Conservation (phyloP, 2,888 invertebrate species). For the Arctia plantaginis region DNA sequence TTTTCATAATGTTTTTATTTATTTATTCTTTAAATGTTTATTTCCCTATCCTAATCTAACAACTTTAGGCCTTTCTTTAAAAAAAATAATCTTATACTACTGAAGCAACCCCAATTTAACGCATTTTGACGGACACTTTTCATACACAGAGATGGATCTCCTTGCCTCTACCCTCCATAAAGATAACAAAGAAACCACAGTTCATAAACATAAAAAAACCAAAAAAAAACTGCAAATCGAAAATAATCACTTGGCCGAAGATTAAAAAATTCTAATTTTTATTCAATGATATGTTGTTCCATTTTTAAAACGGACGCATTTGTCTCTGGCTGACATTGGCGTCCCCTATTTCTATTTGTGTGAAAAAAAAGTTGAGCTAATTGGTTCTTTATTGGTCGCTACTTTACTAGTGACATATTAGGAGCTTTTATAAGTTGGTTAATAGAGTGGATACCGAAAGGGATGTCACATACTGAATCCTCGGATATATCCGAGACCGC, state of each 20-base stretch:
- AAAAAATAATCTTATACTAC: too few relatives aligned
- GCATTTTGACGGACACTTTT: too few relatives aligned
- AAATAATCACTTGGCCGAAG: background rate
- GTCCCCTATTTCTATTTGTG: slow-evolving; percentile 52
- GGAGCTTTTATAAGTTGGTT: slow-evolving; percentile 56
- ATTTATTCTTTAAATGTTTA: too few relatives aligned
- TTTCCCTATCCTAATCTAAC: too few relatives aligned
- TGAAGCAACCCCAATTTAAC: too few relatives aligned
- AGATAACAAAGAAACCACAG: background rate
- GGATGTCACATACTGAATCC: slow-evolving; percentile 23
- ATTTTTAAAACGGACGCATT: slow-evolving; percentile 18
- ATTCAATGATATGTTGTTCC: slow-evolving; percentile 3
- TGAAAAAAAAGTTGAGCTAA: slow-evolving; percentile 58
- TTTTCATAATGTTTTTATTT: too few relatives aligned
- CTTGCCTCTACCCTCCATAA: too few relatives aligned
- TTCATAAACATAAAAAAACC: background rate
- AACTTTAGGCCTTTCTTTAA: too few relatives aligned
- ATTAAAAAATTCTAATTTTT: background rate
- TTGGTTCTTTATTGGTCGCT: slow-evolving; percentile 65
- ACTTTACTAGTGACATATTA: slow-evolving; percentile 66
- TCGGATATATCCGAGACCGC: background rate
- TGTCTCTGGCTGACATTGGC: slow-evolving; percentile 25
- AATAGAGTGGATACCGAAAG: slow-evolving; percentile 55
- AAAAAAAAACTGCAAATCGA: background rate
- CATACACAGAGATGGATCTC: too few relatives aligned